phyloP scores from a whole-genome alignment of 2,888 invertebrate species.

The Drosophila eohydei region DNA sequence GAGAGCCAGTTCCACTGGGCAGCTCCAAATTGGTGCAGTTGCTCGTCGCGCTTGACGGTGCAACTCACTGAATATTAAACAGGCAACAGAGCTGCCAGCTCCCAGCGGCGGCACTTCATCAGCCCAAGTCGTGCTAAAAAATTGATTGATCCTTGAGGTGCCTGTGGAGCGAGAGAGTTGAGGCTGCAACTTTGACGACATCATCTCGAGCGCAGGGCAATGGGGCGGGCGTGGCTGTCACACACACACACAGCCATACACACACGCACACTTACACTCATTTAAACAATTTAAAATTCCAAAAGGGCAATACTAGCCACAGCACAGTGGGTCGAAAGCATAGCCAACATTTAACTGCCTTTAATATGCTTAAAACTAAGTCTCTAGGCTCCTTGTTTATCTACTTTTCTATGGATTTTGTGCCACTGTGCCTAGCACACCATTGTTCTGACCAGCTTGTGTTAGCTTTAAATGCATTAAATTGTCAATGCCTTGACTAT shows the following conservation, averaged over 20 bases:
- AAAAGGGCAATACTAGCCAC: slow-evolving; percentile 45
- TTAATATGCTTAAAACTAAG: too few species aligned
- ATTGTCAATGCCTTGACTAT: slow-evolving; percentile 69
- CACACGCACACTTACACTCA: slow-evolving; percentile 15
- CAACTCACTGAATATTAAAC: slow-evolving; percentile 74
- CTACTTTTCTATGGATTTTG: neutral
- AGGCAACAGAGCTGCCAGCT: slow-evolving; percentile 42
- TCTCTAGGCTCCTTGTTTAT: too few species aligned
- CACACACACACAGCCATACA: slow-evolving; percentile 51
- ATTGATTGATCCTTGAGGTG: slow-evolving; percentile 76
- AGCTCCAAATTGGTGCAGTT: slow-evolving; percentile 72
- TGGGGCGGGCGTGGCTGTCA: slow-evolving; percentile 46
- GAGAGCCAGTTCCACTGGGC: slow-evolving; percentile 22
- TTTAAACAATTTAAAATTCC: slow-evolving; percentile 79
- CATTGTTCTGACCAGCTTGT: slow-evolving; percentile 33
- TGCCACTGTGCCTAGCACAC: neutral
- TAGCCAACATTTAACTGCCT: neutral
- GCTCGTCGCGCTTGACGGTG: slow-evolving; percentile 69
- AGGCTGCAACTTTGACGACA: slow-evolving; percentile 65
- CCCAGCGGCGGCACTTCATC: slow-evolving; percentile 76
- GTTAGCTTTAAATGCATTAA: slow-evolving; percentile 75
- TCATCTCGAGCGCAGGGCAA: slow-evolving; percentile 40
- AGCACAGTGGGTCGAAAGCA: slow-evolving; percentile 8
- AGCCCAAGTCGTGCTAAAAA: slow-evolving; percentile 70
- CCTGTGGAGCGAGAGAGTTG: neutral